Evolutionary conservation across 2,888 invertebrate genomes (phyloP).

Genomic region (Holacanthella duospinosa): DNA sequence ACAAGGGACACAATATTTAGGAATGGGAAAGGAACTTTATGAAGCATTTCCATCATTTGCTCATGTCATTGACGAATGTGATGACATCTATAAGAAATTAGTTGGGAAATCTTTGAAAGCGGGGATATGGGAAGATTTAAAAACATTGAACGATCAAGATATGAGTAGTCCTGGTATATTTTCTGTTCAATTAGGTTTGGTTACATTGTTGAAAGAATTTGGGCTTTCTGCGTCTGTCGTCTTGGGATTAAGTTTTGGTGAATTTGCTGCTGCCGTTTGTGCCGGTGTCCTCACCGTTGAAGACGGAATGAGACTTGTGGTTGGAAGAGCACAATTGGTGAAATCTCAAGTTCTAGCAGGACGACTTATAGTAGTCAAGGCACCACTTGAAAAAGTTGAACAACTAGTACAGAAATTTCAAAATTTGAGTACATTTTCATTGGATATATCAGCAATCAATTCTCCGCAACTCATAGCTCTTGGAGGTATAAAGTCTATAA

Average conservation of each 20-base stretch:
- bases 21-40: neutral
- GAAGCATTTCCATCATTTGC: neutral
- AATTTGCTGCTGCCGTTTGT: neutral
- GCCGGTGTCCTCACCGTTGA: neutral
- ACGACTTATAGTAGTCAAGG: neutral
- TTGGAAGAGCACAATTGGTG: neutral
- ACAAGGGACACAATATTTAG: neutral
- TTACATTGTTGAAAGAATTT: neutral
- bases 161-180: neutral
- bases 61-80: neutral
- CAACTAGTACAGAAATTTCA: neutral
- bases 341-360: neutral
- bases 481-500: neutral
- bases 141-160: neutral
- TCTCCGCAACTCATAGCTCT: neutral
- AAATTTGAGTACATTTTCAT: neutral
- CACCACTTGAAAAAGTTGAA: neutral
- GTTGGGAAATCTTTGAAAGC: neutral
- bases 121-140: neutral
- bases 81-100: neutral
- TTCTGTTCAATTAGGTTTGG: neutral
- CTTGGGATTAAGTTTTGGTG: neutral
- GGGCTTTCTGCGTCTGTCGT: neutral
- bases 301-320: neutral
- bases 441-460: neutral